Evolutionary conservation across 2,797 vertebrate species (phyloP).

Genomic region (Geotrypetes seraphini): DNA sequence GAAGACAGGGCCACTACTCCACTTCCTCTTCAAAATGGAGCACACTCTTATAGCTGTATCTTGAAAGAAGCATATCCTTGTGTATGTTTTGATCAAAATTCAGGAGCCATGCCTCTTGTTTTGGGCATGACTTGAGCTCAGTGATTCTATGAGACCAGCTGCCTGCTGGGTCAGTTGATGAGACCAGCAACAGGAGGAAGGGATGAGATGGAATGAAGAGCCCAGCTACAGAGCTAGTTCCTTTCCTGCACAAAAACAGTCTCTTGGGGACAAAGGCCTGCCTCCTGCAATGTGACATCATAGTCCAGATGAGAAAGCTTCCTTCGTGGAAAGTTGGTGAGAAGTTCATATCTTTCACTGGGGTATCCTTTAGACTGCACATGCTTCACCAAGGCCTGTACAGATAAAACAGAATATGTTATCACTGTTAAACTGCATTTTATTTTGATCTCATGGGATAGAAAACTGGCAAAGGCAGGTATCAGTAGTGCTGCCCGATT

Average conservation of each 20-base stretch:
- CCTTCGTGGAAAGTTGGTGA: constrained; percentile 96
- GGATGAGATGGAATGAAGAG: not conserved
- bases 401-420: constrained; percentile 3
- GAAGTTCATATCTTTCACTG: constrained; percentile 95
- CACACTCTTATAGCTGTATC: too few relatives aligned
- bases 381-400: constrained; percentile 86
- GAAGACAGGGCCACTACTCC: too few relatives aligned
- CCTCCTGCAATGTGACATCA: constrained; percentile 96
- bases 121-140: constrained; percentile 66
- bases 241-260: constrained; percentile 99
- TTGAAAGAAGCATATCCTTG: too few relatives aligned
- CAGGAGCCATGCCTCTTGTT: too few relatives aligned
- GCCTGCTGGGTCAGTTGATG: too few relatives aligned
- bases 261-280: constrained; percentile 96
- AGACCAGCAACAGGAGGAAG: not conserved
- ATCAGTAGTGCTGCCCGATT: too few relatives aligned
- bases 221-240: constrained; percentile 68
- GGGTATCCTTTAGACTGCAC: constrained; percentile 95
- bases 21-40: too few relatives aligned
- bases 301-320: constrained; percentile 98
- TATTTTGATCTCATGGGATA: too few relatives aligned
- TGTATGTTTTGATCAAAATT: too few relatives aligned
- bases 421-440: too few relatives aligned
- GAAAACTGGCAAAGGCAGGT: too few relatives aligned
- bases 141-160: constrained; percentile 39